Conservation (phyloP, 2,797 vertebrate species). For the Huso huso region DNA sequence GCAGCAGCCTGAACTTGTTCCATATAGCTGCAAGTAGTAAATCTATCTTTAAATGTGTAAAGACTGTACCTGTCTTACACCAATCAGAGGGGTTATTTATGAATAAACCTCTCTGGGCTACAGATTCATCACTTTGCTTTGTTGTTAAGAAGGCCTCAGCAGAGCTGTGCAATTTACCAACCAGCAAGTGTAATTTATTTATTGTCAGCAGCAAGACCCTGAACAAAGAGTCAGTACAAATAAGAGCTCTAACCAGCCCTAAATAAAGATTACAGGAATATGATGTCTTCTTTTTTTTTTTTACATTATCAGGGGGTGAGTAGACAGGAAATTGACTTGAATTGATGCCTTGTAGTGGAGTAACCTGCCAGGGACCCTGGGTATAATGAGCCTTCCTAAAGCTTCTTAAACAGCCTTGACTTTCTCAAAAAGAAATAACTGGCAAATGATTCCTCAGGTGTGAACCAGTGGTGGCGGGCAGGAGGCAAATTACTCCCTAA, state of each 20-base stretch:
- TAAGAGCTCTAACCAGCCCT: constrained; percentile 23
- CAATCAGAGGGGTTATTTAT: constrained; percentile 32
- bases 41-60: constrained; percentile 21
- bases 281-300: constrained; percentile 15
- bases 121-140: constrained; percentile 33
- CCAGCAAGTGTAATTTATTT: constrained; percentile 35
- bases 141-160: constrained; percentile 28
- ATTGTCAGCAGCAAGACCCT: constrained; percentile 19
- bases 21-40: constrained; percentile 19
- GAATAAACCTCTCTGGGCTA: constrained; percentile 35
- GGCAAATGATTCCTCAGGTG: not conserved
- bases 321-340: constrained; percentile 27
- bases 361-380: constrained; percentile 14
- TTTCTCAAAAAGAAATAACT: constrained; percentile 24
- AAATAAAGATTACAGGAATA: constrained; percentile 35
- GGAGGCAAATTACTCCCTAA: constrained; percentile 22
- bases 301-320: constrained; percentile 14
- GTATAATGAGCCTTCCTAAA: constrained; percentile 22
- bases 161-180: constrained; percentile 30
- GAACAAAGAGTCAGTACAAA: constrained; percentile 34
- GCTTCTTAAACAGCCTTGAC: constrained; percentile 19
- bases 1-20: constrained; percentile 1
- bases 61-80: constrained; percentile 21
- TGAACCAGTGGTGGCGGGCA: constrained; percentile 19
- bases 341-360: constrained; percentile 24